Base-by-base conservation (phyloP, 2,888 invertebrate species). In the Rhaphigaster nebulosa region DNA sequence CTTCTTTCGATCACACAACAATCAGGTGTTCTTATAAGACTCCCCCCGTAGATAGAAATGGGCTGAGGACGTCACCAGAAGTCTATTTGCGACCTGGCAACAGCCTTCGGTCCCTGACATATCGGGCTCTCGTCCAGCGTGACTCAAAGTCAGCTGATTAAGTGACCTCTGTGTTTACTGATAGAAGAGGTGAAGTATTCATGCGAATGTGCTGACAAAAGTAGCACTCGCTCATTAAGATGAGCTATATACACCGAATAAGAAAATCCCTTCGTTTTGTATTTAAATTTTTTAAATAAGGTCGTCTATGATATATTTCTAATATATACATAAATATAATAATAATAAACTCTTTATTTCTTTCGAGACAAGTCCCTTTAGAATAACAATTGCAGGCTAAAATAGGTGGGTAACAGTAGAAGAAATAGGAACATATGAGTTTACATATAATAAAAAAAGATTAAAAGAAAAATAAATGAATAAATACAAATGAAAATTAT, bases 101-200 rank as follows among this genome's bases (percentile, higher is more conserved):
- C 1, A 18, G n/a, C 12, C 26, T 2, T n/a, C 45, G 45, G 70
- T 45, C 84, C 84, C 84, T 84, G 84, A 84, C 84, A 84, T 50
- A 84, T 41, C 84, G 84, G 84, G 84, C 84, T 45, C 45, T 26
- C 45, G 45, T 84, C 84, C 84, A 84, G 84, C 45, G 45, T 84
- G 84, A 84, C 84, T 76, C 70, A 76, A 76, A 34, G 70, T 38
- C 70, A 76, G 70, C 70, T 76, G 70, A 76, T 76, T 18, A 10
- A 76, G 70, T 76, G 70, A 76, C 70, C 70, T 76, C 70, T 70
- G 20, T 76, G 70, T 76, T 76, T 76, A 76, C 70, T 20, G 70
- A 8, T 34, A 70, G 70, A 0, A 20, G 34, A 34, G 70, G 34
- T 76, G 34, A 76, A 76, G 70, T 38, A 15, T 13, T 38, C 70